Evolutionary conservation across 2,888 invertebrate species (phyloP).

Genomic region (Stenurella melanura): DNA sequence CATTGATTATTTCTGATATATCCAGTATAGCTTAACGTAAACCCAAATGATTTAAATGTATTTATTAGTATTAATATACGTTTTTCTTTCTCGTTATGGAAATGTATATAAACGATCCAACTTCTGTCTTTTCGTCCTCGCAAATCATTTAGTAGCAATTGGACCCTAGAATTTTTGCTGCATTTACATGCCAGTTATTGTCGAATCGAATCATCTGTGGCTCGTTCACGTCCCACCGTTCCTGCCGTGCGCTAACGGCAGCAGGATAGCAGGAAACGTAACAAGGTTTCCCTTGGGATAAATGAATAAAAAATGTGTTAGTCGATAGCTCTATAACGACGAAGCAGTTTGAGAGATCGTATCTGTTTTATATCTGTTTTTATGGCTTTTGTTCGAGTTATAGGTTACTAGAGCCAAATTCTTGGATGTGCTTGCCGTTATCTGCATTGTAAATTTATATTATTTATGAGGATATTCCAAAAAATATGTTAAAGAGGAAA

Average conservation of each 20-base stretch:
- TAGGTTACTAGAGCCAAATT: neutral
- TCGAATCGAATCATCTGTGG: neutral
- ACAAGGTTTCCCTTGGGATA: slow-evolving; percentile 26
- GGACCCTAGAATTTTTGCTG: neutral
- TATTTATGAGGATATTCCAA: neutral
- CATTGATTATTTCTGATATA: too few species aligned
- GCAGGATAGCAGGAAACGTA: slow-evolving; percentile 29
- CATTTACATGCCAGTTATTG: neutral
- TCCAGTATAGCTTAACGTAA: too few species aligned
- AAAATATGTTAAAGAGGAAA: too few species aligned
- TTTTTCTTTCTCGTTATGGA: too few species aligned
- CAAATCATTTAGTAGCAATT: neutral
- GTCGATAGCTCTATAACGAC: slow-evolving; percentile 13
- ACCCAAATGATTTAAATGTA: too few species aligned
- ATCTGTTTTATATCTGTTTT: slow-evolving; percentile 4
- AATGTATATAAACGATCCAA: too few species aligned
- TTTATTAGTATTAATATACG: too few species aligned
- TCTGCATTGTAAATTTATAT: neutral
- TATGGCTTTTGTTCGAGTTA: neutral
- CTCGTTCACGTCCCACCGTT: slow-evolving; percentile 8
- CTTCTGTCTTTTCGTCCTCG: too few species aligned
- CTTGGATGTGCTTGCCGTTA: neutral
- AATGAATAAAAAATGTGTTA: slow-evolving; percentile 30
- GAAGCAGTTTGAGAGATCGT: slow-evolving; percentile 12
- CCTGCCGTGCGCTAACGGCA: slow-evolving; percentile 1